Evolutionary conservation across 2,113 vertebrate genomes (phyloP).

Genomic region (Australoheros scitulus): DNA sequence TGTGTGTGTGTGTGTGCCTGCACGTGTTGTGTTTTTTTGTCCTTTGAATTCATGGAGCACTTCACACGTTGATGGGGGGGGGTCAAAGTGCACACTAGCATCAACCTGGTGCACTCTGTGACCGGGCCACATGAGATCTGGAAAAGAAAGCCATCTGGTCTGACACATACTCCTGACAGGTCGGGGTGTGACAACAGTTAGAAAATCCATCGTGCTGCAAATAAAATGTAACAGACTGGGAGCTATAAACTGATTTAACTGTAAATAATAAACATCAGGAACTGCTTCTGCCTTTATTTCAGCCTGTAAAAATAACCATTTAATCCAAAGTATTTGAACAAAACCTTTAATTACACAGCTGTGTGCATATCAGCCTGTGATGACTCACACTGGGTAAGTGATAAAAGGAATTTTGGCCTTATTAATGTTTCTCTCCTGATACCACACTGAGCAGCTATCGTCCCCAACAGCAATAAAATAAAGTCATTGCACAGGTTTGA

Average conservation of each 20-base stretch:
- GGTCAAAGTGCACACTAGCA: constrained; percentile 54
- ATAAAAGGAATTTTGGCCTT: constrained; percentile 39
- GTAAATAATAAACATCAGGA: neutral
- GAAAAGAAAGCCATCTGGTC: neutral
- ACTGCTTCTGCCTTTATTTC: neutral
- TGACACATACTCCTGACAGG: neutral
- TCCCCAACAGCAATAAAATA: neutral
- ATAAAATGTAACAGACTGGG: neutral
- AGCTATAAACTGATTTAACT: neutral
- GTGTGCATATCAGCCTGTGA: constrained; percentile 33
- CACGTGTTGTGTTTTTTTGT: neutral
- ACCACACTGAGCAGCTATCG: constrained; percentile 38
- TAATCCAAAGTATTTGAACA: constrained; percentile 25
- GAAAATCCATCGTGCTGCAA: neutral
- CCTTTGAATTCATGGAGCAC: constrained; percentile 45
- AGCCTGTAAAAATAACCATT: constrained; percentile 23
- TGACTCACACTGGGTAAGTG: constrained; percentile 18
- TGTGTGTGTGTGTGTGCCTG: constrained; percentile 21
- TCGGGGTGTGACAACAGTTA: neutral
- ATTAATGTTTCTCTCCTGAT: constrained; percentile 41
- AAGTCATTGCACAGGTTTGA: constrained; percentile 21
- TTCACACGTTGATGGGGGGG: constrained; percentile 57
- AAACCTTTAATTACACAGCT: constrained; percentile 48
- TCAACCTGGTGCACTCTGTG: constrained; percentile 31
- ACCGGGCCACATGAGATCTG: constrained; percentile 32